These are phyloP conservation scores for Temnothorax ravouxi DNA, from an alignment of 2,888 invertebrate species.

Conservation along the genomic window DNA sequence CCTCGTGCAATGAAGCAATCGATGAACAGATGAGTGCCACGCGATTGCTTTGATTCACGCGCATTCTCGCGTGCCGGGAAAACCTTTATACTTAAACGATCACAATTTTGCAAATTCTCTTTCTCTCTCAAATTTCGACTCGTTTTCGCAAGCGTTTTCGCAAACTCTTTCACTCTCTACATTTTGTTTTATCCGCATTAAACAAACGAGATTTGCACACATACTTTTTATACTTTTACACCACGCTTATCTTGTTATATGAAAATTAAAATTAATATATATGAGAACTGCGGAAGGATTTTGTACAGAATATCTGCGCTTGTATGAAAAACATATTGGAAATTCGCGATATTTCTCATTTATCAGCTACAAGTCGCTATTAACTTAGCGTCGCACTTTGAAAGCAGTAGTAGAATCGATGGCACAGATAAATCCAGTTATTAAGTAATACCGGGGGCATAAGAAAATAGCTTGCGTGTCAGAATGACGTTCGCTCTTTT, in stretches of 20 bases:
- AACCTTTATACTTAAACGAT: constrained; percentile 38
- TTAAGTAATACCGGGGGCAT: neutral
- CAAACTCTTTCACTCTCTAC: neutral
- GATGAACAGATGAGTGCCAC: neutral
- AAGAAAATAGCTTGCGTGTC: constrained; percentile 10
- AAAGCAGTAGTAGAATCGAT: neutral
- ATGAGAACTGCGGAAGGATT: neutral
- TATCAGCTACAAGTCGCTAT: neutral
- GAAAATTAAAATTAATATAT: neutral
- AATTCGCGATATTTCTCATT: neutral
- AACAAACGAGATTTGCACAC: neutral
- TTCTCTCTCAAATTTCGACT: neutral
- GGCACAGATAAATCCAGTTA: neutral
- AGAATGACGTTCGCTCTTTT: neutral
- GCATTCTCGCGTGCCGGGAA: neutral
- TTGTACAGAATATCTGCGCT: neutral
- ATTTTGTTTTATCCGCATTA: neutral
- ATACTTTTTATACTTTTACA: neutral
- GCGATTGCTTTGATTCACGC: constrained; percentile 40
- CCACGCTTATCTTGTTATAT: neutral
- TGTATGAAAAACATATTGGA: neutral
- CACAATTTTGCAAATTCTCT: neutral
- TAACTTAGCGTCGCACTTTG: neutral
- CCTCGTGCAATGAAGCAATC: constrained; percentile 7
- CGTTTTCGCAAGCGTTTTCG: neutral